These are phyloP conservation scores for Lethrus apterus DNA, from an alignment of 1,140 invertebrate genomes.

Conservation along the genomic window DNA sequence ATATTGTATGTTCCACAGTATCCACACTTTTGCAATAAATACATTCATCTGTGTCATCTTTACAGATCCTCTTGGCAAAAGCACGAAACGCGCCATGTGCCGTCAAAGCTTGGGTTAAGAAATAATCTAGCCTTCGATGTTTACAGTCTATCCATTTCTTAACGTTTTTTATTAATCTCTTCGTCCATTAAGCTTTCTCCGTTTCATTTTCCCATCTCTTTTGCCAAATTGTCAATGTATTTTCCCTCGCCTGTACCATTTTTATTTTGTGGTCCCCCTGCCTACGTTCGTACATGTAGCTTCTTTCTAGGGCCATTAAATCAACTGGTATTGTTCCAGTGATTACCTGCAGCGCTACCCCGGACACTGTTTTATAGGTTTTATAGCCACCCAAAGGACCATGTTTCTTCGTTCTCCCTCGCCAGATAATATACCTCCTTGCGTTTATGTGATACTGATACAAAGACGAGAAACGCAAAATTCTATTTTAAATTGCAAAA, in stretches of 20 bases:
- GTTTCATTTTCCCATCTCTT: slow-evolving; percentile 9
- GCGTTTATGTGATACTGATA: too few species aligned
- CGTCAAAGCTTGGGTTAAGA: slow-evolving; percentile 6
- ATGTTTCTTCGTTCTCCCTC: too few species aligned
- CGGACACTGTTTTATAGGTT: too few species aligned
- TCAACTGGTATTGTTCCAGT: too few species aligned
- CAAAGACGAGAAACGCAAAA: too few species aligned
- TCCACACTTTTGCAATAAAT: slow-evolving; percentile 4
- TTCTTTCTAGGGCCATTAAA: too few species aligned
- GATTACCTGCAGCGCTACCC: too few species aligned
- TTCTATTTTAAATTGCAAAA: too few species aligned
- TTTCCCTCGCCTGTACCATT: background rate
- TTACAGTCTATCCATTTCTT: slow-evolving; percentile 4
- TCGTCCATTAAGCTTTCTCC: slow-evolving; percentile 9
- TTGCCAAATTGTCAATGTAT: background rate
- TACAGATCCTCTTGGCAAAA: background rate
- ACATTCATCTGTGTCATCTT: slow-evolving; percentile 4
- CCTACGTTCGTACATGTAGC: too few species aligned
- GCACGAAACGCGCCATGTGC: slow-evolving; percentile 3
- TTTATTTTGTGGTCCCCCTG: background rate
- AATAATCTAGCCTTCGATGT: slow-evolving; percentile 3
- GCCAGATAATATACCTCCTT: too few species aligned
- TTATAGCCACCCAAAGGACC: too few species aligned
- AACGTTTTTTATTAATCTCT: slow-evolving; percentile 7
- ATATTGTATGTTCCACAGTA: slow-evolving; percentile 8